These are phyloP conservation scores for Leptopilina drosophilae DNA, from an alignment of 2,888 invertebrate genomes.

Conservation along the genomic window DNA sequence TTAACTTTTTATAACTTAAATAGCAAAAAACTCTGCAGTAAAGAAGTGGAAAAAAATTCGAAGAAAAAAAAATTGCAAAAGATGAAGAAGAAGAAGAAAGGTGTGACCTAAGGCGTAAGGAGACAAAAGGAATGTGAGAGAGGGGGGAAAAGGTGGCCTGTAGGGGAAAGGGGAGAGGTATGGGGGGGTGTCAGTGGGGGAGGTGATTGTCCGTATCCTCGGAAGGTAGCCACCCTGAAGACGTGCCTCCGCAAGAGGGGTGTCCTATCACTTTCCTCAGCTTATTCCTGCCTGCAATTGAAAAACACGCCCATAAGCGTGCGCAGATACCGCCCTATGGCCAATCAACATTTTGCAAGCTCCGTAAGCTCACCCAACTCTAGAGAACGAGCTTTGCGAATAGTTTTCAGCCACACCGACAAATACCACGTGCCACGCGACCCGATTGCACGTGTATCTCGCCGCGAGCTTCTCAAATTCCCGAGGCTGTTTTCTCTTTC, in stretches of 20 bases:
- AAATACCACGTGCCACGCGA: constrained; percentile 76
- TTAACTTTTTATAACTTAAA: too few species aligned
- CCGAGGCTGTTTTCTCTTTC: too few species aligned
- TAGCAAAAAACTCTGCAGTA: too few species aligned
- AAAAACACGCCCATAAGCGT: constrained; percentile 72
- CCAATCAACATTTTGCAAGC: constrained; percentile 71
- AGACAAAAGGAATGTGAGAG: too few species aligned
- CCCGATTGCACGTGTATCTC: constrained; percentile 73
- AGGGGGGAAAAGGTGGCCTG: neutral
- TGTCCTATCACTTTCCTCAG: constrained; percentile 72
- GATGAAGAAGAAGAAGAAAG: too few species aligned
- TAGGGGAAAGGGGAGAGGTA: constrained; percentile 43
- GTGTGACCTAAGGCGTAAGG: too few species aligned
- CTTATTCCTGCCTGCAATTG: constrained; percentile 71
- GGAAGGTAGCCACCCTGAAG: constrained; percentile 70
- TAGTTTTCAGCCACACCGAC: constrained; percentile 67
- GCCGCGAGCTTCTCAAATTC: constrained; percentile 56
- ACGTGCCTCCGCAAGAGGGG: constrained; percentile 65
- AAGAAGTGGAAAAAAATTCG: too few species aligned
- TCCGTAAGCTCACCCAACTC: constrained; percentile 66
- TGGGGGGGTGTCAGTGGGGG: constrained; percentile 42
- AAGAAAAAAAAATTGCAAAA: too few species aligned
- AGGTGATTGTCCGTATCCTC: constrained; percentile 48
- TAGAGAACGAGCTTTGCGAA: constrained; percentile 64
- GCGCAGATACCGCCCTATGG: constrained; percentile 73